Evolutionary conservation across 2,113 vertebrate genomes (phyloP).

Genomic region (Ascaphus truei): DNA sequence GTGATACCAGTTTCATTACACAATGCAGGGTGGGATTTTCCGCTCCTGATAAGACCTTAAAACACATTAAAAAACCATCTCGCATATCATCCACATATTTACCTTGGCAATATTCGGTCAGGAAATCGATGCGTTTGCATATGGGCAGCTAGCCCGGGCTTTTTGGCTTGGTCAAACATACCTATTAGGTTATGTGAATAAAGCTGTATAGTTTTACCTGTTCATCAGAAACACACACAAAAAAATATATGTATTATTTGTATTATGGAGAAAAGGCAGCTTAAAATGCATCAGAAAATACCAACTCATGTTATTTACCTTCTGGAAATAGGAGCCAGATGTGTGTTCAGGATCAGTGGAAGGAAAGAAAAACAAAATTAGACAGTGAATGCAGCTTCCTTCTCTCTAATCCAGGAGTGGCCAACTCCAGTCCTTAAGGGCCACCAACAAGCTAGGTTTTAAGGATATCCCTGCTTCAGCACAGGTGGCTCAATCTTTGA

Average conservation of each 20-base stretch:
- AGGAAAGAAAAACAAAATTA: constrained; percentile 32
- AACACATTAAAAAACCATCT: too few relatives aligned
- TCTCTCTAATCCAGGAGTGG: too few relatives aligned
- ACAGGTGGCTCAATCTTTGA: too few relatives aligned
- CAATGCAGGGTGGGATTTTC: too few relatives aligned
- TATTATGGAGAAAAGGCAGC: background rate
- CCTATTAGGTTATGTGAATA: constrained; percentile 97
- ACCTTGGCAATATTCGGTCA: constrained; percentile 93
- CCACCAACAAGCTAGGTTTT: too few relatives aligned
- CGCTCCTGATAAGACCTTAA: too few relatives aligned
- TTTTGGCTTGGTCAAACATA: constrained; percentile 95
- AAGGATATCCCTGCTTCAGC: too few relatives aligned
- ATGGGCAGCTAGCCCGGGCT: constrained; percentile 90
- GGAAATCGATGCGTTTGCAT: constrained; percentile 96
- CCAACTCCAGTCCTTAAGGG: too few relatives aligned
- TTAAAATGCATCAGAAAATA: too few relatives aligned
- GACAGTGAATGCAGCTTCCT: too few relatives aligned
- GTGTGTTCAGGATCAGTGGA: constrained; percentile 52
- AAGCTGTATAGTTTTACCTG: constrained; percentile 94
- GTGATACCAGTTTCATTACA: too few relatives aligned
- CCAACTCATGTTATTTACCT: constrained; percentile 76
- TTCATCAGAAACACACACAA: constrained; percentile 29
- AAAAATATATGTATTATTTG: background rate
- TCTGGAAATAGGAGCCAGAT: constrained; percentile 70
- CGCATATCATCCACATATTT: too few relatives aligned